A percentile compares a stretch with the other conserved stretches of the same genome.
Evolutionary conservation across 2,113 vertebrate genomes (phyloP).

Genomic region (Lathamus discolor): DNA sequence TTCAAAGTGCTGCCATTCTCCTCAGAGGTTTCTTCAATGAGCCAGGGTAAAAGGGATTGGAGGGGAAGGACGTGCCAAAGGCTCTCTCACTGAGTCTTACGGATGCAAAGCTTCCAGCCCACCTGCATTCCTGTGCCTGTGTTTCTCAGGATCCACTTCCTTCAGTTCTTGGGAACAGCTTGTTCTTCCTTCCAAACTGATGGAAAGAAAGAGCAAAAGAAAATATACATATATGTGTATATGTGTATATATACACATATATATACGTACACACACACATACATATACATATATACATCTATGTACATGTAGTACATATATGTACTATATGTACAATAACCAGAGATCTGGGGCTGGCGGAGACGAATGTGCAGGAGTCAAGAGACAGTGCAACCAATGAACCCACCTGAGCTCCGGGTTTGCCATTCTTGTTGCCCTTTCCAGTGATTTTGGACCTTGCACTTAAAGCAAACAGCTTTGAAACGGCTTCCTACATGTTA

Average conservation of each 20-base stretch:
- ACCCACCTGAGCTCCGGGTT: not conserved
- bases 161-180: not conserved
- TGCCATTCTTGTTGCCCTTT: not conserved
- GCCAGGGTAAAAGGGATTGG: not conserved
- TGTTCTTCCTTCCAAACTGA: not conserved
- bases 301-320: too few species aligned
- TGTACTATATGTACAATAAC: not conserved
- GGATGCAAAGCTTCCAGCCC: not conserved
- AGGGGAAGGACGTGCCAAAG: not conserved
- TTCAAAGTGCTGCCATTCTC: not conserved
- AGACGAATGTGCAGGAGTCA: rapidly evolving
- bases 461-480: not conserved
- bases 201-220: not conserved
- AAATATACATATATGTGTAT: not conserved
- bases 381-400: not conserved
- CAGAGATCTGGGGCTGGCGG: not conserved
- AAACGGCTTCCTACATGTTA: not conserved
- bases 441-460: not conserved
- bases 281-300: too few species aligned
- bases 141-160: not conserved
- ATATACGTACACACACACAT: too few species aligned
- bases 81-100: not conserved
- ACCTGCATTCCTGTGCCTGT: too few species aligned
- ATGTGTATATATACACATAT: too few species aligned
- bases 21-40: not conserved